Evolutionary conservation across 2,888 invertebrate species (phyloP).

Genomic region (Drosophila ezoana): DNA sequence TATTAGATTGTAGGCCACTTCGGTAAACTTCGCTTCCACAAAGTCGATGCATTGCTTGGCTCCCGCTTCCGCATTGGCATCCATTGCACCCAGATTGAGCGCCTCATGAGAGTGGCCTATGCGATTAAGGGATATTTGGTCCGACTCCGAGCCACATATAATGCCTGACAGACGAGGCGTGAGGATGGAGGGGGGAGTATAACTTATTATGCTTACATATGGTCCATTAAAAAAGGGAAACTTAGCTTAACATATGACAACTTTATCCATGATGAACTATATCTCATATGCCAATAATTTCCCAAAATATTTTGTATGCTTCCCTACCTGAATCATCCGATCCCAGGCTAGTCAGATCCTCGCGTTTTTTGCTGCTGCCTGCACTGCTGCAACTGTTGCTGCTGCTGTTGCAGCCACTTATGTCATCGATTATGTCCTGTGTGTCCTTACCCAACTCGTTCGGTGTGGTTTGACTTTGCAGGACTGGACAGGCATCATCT

Average conservation of each 20-base stretch:
- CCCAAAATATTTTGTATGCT: neutral
- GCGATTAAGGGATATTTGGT: conserved; percentile 84
- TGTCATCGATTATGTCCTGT: conserved; percentile 47
- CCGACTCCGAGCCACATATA: conserved; percentile 86
- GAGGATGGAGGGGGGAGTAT: conserved; percentile 3
- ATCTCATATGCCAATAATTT: too few species aligned
- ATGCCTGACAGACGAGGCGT: conserved; percentile 82
- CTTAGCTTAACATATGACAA: conserved; percentile 4
- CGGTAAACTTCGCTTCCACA: conserved; percentile 84
- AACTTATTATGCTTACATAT: conserved; percentile 21
- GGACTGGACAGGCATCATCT: too few species aligned
- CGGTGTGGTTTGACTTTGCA: conserved; percentile 3
- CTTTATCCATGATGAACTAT: neutral
- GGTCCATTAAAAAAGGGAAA: conserved; percentile 14
- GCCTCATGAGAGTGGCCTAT: conserved; percentile 90
- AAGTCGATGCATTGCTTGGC: conserved; percentile 86
- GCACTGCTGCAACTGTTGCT: conserved; percentile 49
- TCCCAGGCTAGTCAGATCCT: conserved; percentile 86
- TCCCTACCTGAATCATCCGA: conserved; percentile 86
- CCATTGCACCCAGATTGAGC: conserved; percentile 88
- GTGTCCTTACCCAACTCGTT: neutral
- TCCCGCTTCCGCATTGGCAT: conserved; percentile 86
- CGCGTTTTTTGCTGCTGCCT: conserved; percentile 83
- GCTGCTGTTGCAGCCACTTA: too few species aligned
- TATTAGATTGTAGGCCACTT: conserved; percentile 83